phyloP scores from a whole-genome alignment of 2,888 invertebrate species.

The Pristionchus fissidentatus region DNA sequence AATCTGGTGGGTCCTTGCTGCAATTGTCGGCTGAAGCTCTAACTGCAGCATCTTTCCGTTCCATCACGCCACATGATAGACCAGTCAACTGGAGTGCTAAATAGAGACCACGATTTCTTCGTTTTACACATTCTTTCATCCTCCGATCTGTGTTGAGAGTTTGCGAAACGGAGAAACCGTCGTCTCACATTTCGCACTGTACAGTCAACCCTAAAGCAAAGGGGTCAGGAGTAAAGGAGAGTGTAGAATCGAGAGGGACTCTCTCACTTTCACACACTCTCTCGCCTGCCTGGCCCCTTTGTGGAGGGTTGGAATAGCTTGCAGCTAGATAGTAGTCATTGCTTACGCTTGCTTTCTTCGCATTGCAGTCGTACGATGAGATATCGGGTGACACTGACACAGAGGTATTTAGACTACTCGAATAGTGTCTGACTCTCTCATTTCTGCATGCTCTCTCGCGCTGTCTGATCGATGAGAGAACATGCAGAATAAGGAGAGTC shows the following conservation, averaged over 20 bases:
- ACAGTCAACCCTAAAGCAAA: too few relatives aligned
- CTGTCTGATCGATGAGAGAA: background rate
- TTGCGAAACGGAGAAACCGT: too few relatives aligned
- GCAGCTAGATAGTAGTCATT: background rate
- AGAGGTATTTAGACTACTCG: constrained; percentile 19
- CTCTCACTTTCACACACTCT: background rate
- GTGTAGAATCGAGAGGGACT: too few relatives aligned
- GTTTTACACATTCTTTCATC: background rate
- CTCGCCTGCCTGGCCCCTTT: background rate
- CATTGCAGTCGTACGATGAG: constrained; percentile 41
- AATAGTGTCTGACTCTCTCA: background rate
- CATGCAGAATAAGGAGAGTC: too few relatives aligned
- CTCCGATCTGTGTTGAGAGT: too few relatives aligned
- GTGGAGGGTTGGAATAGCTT: background rate
- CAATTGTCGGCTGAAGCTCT: too few relatives aligned
- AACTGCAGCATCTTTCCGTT: too few relatives aligned
- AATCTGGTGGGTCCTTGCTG: constrained; percentile 19
- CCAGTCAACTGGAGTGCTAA: background rate
- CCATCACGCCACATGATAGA: too few relatives aligned
- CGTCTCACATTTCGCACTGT: too few relatives aligned
- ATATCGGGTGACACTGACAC: constrained; percentile 37
- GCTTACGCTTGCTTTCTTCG: background rate
- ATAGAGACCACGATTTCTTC: background rate
- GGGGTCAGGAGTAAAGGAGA: too few relatives aligned
- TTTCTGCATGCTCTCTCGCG: too few relatives aligned